A percentile compares a stretch with the other conserved stretches of the same genome.
Evolutionary conservation across 2,888 invertebrate species (phyloP).

Genomic region (Meteorus colon): DNA sequence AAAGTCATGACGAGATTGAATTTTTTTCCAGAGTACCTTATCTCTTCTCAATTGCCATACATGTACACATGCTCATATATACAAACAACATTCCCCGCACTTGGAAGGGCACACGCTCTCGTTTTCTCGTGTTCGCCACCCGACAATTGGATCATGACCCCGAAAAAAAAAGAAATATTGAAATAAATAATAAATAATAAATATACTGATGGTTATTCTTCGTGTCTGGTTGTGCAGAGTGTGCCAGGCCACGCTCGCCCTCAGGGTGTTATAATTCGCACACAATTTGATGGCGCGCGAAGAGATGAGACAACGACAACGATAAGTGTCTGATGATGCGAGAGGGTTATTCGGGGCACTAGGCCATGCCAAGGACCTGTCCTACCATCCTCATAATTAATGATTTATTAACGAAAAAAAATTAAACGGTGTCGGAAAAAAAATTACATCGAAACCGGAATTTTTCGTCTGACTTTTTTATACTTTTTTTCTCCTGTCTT

Average conservation of each 20-base stretch:
- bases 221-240: conserved; percentile 30
- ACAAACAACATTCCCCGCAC: background rate
- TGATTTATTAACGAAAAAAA: conserved; percentile 32
- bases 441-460: conserved; percentile 31
- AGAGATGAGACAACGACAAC: conserved; percentile 47
- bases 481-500: background rate
- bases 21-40: conserved; percentile 32
- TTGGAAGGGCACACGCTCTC: conserved; percentile 46
- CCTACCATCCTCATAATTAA: conserved; percentile 48
- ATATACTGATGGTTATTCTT: conserved; percentile 38
- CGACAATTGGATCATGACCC: conserved; percentile 53
- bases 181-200: conserved; percentile 20
- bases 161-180: conserved; percentile 45
- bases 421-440: conserved; percentile 28
- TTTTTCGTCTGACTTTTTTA: conserved; percentile 45
- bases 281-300: conserved; percentile 1
- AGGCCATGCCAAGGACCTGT: conserved; percentile 65
- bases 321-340: conserved; percentile 2
- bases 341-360: conserved; percentile 69
- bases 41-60: conserved; percentile 16
- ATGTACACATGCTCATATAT: conserved; percentile 21
- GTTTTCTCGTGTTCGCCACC: conserved; percentile 47
- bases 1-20: conserved; percentile 34
- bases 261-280: conserved; percentile 39
- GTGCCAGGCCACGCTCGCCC: conserved; percentile 49